Conservation (phyloP, 2,797 vertebrate species). For the Periophthalmus magnuspinnatus region DNA sequence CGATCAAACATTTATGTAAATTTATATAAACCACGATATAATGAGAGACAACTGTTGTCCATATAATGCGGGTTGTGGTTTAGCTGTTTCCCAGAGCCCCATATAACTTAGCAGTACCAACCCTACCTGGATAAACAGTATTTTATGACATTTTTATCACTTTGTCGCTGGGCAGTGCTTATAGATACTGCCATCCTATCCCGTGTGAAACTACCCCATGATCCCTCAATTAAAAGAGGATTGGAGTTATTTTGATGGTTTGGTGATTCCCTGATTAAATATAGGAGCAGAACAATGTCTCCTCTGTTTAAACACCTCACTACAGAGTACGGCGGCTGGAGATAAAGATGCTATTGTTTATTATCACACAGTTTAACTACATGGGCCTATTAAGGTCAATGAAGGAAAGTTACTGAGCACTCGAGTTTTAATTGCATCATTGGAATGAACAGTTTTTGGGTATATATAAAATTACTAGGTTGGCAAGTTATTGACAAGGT, state of each 20-base stretch:
- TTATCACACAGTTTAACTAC: not conserved
- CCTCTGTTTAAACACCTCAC: conserved; percentile 45
- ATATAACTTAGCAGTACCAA: not conserved
- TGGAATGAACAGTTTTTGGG: not conserved
- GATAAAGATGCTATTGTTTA: conserved; percentile 1
- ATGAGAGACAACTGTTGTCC: no score
- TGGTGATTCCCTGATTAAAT: conserved; percentile 43
- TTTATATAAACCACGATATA: no score
- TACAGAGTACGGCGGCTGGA: conserved; percentile 34
- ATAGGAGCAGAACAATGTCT: conserved; percentile 30
- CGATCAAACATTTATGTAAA: no score
- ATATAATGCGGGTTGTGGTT: no score
- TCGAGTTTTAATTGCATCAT: not conserved
- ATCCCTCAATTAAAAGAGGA: conserved; percentile 41
- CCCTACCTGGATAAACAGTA: not conserved
- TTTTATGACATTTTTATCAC: conserved; percentile 6
- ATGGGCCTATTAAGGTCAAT: not conserved
- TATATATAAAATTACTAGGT: no score
- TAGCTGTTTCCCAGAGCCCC: no score
- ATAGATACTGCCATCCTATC: conserved; percentile 26
- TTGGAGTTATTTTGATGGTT: conserved; percentile 14
- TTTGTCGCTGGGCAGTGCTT: conserved; percentile 20
- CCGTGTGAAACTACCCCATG: conserved; percentile 35
- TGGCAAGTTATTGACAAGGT: no score
- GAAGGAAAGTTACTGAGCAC: not conserved